phyloP scores from a whole-genome alignment of 2,113 vertebrate genomes.

The Aix galericulata region DNA sequence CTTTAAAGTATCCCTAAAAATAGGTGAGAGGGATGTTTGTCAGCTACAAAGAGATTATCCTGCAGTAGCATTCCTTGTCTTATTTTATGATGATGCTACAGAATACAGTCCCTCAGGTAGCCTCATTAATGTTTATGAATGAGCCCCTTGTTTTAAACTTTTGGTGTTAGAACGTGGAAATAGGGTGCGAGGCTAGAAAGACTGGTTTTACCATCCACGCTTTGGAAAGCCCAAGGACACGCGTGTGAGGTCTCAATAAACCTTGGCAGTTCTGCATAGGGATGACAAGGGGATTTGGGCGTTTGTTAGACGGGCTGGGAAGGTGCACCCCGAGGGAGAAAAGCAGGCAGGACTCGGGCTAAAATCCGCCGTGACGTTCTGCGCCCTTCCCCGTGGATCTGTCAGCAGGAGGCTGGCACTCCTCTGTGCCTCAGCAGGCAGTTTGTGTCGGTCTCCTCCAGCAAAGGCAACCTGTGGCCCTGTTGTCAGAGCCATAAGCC shows the following conservation, averaged over 20 bases:
- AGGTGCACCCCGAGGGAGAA: background rate
- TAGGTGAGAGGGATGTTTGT: constrained; percentile 51
- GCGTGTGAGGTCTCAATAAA: background rate
- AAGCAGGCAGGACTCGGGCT: background rate
- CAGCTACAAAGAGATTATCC: constrained; percentile 62
- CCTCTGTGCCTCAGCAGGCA: background rate
- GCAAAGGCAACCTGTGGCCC: constrained; percentile 13
- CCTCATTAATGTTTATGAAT: constrained; percentile 64
- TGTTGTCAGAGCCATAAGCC: background rate
- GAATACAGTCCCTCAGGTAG: constrained; percentile 60
- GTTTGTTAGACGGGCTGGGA: background rate
- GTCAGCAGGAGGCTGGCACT: background rate
- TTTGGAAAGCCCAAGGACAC: background rate
- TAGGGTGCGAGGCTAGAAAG: constrained; percentile 11
- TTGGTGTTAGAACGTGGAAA: constrained; percentile 26
- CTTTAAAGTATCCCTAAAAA: constrained; percentile 71
- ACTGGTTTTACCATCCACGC: background rate
- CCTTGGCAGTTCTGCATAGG: background rate
- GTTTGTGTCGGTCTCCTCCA: background rate
- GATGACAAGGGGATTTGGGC: background rate
- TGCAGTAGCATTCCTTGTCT: constrained; percentile 29
- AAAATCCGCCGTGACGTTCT: background rate
- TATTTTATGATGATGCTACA: constrained; percentile 69
- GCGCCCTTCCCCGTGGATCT: background rate
- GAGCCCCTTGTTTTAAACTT: constrained; percentile 25